Conservation (phyloP, 2,888 invertebrate species). For the Ferrisia virgata region DNA sequence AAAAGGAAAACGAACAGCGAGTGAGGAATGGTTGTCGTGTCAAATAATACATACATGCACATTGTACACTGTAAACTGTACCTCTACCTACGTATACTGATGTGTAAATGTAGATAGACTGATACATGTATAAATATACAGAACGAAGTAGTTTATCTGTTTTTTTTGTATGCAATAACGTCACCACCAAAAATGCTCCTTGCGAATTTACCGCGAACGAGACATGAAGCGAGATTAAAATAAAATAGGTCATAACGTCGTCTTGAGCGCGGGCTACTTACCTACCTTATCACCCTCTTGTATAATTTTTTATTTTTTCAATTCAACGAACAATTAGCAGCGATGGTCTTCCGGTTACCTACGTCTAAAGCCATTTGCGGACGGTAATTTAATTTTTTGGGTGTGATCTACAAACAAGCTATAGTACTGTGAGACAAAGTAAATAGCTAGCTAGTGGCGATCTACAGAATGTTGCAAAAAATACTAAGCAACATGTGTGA, state of each 20-base stretch:
- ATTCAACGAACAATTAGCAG: neutral
- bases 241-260: slow-evolving; percentile 1
- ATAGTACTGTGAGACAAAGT: too few species aligned
- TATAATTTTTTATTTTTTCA: neutral
- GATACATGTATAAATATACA: too few species aligned
- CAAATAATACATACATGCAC: neutral
- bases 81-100: too few species aligned
- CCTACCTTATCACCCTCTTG: neutral
- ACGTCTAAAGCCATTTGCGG: neutral
- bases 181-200: slow-evolving; percentile 5
- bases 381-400: neutral
- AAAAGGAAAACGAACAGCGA: neutral
- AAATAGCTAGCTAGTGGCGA: too few species aligned
- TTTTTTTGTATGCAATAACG: neutral
- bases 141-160: too few species aligned
- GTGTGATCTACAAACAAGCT: neutral
- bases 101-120: neutral
- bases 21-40: neutral
- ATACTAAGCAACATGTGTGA: neutral
- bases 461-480: neutral
- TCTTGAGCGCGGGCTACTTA: neutral
- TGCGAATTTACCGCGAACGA: neutral
- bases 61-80: neutral
- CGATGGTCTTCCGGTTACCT: neutral
- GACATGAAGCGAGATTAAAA: neutral